Base-by-base conservation (phyloP, 2,888 invertebrate genomes). In the Ectemnius cavifrons region DNA sequence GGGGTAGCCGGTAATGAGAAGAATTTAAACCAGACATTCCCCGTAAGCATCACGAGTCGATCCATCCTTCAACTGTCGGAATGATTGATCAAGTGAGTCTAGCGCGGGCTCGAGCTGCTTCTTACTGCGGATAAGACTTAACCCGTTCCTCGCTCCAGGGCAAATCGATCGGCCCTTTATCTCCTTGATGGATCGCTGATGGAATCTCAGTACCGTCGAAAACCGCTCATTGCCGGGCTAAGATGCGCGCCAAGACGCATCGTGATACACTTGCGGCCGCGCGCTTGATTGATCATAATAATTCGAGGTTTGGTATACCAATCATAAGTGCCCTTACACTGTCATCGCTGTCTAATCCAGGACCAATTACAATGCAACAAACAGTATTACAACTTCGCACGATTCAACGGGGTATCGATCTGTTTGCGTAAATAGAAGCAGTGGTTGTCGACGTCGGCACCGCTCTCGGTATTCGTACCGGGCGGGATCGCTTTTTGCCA, bases 31-130 rank as follows among this genome's bases (percentile, higher is more conserved):
- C 74, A 63, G 73, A 77, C 74, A 78, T 79, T 81, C 67, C 72
- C 69, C 76, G 78, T 78, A 83, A 83, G 83, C 77, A 80, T 78
- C 71, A 66, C 76, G 71, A 77, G 75, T 76, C 83, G 83, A 83
- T 83, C 80, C 83, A 83, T 83, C 83, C 80, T 83, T 83, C 79
- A 80, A 57, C 83, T 78, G 83, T 83, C 83, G 79, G 81, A 74
- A 83, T 83, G 83, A 83, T 83, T 80, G 83, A 83, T 83, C 83
- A 83, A 83, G 83, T 77, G 83, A 83, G 81, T 83, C 80, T 77
- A 83, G 83, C 74, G 63, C 72, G 81, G 14, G n/a, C 14, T 16
- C 52, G 52, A 16, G 14, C 56, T 69, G 73, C 71, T 79, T 81
- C 79, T 81, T 83, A 73, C 83, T 66, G 58, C 71, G 78, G 70